Conservation (phyloP, 2,888 invertebrate genomes). For the Epirrhoe tristata region DNA sequence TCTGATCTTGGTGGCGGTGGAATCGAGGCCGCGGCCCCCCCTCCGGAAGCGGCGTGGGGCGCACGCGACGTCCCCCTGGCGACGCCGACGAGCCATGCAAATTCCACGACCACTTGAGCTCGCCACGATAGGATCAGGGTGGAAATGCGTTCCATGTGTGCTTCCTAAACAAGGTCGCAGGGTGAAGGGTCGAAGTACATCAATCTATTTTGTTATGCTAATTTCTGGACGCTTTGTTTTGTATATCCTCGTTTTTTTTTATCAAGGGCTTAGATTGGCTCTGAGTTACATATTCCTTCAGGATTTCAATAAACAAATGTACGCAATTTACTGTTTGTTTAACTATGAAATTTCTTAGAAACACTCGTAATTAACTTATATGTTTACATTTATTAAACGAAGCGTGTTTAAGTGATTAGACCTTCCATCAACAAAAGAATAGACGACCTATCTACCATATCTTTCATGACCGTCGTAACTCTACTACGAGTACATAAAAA, state of each 20-base stretch:
- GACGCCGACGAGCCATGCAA: constrained; percentile 79
- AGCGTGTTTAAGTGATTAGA: no score
- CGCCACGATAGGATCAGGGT: constrained; percentile 55
- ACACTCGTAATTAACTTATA: no score
- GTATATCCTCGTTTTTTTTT: constrained; percentile 5
- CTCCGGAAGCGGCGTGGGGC: constrained; percentile 73
- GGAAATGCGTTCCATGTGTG: constrained; percentile 66
- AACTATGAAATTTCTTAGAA: background rate
- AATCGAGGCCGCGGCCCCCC: constrained; percentile 67
- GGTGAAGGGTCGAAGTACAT: constrained; percentile 49
- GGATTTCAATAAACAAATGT: no score
- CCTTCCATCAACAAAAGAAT: background rate
- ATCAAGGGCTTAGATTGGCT: no score
- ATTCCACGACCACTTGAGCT: constrained; percentile 66
- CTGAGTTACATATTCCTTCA: no score
- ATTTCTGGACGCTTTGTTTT: constrained; percentile 31
- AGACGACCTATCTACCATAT: no score
- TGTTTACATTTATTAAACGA: no score
- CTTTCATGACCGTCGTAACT: no score
- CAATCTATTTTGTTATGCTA: constrained; percentile 47
- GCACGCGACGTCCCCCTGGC: constrained; percentile 72
- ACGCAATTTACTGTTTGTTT: background rate
- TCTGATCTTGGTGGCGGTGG: constrained; percentile 69
- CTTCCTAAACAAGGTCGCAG: constrained; percentile 63
- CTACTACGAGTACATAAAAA: no score